Evolutionary conservation across 1,140 invertebrate species (phyloP), one percentile per base, ranked within the genome.

Genomic region (Gonioctena quinquepunctata): DNA sequence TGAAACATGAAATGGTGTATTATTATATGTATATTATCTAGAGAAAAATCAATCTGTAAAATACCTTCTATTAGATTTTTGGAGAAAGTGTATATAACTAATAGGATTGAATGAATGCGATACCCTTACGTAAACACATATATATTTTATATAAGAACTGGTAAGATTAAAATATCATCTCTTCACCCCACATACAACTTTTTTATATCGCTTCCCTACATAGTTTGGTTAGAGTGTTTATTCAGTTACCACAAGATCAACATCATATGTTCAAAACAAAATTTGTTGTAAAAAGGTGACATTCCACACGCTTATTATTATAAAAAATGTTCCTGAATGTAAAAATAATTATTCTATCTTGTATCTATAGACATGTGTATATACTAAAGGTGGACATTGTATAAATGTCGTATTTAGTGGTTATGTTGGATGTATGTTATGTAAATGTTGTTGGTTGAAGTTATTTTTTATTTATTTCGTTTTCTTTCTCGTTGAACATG

Each of bases 291-390:
- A 56, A 65, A 73, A 68, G 33, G 23, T 70, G 68, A 75, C 76
- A 74, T 77, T 77, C 71, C 76, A 77, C 76, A 77, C 76, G 76
- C 76, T 77, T 77, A 77, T 75, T 77, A 75, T 57, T 63, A 68
- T 72, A 69, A 76, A 75, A 72, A 76, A 77, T 77, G 76, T 77
- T 77, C 76, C 76, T 77, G 71, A 77, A 70, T 73, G 71, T 73
- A 73, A 67, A 70, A 73, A 54, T 66, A 70, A 52, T 64, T 69
- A 72, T 50, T 73, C 67, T 73, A 73, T 70, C 71, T 69, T 73
- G 70, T 70, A 73, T 77, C 69, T 74, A 74, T 68, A 71, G 69
- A 66, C 13, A 69, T 68, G 56, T 76, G 70, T 74, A 72, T 66
- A 71, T 74, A 76, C 33, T 63, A 71, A 66, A 49, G n/a, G 26